Conservation (phyloP, 2,113 vertebrate species). For the Megalops atlanticus region DNA sequence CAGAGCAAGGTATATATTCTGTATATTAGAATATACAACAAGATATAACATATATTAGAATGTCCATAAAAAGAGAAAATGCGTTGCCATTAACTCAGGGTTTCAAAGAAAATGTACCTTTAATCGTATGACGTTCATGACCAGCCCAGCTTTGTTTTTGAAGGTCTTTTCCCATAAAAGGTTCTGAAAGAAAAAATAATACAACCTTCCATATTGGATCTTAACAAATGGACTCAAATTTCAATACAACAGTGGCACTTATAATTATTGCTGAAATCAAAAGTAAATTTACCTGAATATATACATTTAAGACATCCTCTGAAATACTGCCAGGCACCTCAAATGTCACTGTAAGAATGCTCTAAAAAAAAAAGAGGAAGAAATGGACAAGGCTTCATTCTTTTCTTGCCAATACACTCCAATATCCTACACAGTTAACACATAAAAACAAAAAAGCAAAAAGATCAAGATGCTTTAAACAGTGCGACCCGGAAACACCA, state of each 20-base stretch:
- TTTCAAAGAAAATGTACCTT: constrained; percentile 73
- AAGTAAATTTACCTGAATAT: constrained; percentile 81
- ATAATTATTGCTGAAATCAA: constrained; percentile 1
- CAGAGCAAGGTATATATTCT: too few species aligned
- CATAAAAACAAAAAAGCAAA: too few species aligned
- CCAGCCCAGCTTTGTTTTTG: constrained; percentile 73
- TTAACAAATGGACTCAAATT: neutral
- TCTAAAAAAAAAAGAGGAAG: constrained; percentile 63
- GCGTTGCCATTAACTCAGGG: too few species aligned
- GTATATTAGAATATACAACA: too few species aligned
- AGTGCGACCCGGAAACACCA: too few species aligned
- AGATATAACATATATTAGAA: too few species aligned
- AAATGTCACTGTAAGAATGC: constrained; percentile 89
- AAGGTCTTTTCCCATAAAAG: constrained; percentile 93
- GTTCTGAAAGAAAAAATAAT: constrained; percentile 71
- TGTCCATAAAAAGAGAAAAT: too few species aligned
- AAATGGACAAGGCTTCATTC: neutral
- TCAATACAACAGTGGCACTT: neutral
- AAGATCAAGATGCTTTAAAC: too few species aligned
- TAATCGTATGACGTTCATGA: constrained; percentile 87
- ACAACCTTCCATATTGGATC: constrained; percentile 11
- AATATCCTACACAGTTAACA: too few species aligned
- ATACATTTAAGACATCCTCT: constrained; percentile 84
- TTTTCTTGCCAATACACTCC: too few species aligned
- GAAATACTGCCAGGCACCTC: constrained; percentile 81